These are phyloP conservation scores for Chydorus sphaericus DNA, from an alignment of 2,888 invertebrate genomes.

Conservation along the genomic window DNA sequence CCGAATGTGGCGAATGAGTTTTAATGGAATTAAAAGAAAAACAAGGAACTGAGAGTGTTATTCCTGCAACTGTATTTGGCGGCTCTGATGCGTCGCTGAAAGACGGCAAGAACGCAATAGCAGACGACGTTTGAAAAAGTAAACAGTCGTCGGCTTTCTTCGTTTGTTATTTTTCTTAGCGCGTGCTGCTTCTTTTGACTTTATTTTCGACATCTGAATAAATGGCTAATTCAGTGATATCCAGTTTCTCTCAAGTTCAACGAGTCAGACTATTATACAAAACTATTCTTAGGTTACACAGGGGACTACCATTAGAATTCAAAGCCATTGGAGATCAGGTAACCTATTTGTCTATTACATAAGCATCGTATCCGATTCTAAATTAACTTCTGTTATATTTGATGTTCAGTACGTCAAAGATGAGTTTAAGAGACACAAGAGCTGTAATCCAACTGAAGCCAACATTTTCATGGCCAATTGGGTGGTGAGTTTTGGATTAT, in stretches of 20 bases:
- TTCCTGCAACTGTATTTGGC: too few relatives aligned
- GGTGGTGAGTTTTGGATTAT: constrained; percentile 50
- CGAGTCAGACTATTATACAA: constrained; percentile 60
- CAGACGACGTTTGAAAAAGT: too few relatives aligned
- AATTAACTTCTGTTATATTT: too few relatives aligned
- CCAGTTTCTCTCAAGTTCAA: constrained; percentile 35
- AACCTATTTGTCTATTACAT: not conserved
- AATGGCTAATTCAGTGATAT: not conserved
- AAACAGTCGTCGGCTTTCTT: too few relatives aligned
- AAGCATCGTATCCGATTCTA: not conserved
- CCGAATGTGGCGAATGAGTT: too few relatives aligned
- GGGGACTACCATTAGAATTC: constrained; percentile 55
- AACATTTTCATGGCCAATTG: constrained; percentile 71
- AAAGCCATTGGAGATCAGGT: constrained; percentile 49
- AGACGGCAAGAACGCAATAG: too few relatives aligned
- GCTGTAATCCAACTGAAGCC: constrained; percentile 51
- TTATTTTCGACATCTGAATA: too few relatives aligned
- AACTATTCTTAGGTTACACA: constrained; percentile 58
- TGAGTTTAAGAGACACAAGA: constrained; percentile 73
- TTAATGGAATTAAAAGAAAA: too few relatives aligned
- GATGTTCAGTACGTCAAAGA: constrained; percentile 50
- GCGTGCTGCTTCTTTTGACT: too few relatives aligned
- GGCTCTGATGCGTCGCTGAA: too few relatives aligned
- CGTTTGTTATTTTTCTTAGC: too few relatives aligned
- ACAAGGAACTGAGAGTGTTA: too few relatives aligned